phyloP scores from a whole-genome alignment of 2,113 vertebrate genomes.

The Mandrillus leucophaeus region DNA sequence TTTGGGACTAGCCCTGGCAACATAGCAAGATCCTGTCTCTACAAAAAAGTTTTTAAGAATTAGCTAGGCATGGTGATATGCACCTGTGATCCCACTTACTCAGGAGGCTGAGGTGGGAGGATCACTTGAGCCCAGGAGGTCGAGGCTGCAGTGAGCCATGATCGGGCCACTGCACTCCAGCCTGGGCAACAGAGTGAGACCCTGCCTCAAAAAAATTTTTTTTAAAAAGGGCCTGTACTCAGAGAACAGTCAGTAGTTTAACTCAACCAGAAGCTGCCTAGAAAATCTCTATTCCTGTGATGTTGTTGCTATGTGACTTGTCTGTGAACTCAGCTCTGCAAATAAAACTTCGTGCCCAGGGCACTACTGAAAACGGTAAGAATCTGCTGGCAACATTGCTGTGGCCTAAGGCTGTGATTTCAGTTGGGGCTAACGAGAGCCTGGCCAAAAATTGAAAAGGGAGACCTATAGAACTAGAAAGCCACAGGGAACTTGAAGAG shows the following conservation, averaged over 20 bases:
- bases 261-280: neutral
- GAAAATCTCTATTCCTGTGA: neutral
- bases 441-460: neutral
- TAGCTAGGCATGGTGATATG: no score
- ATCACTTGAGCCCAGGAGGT: no score
- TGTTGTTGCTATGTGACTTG: neutral
- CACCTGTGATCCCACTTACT: no score
- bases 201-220: neutral
- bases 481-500: neutral
- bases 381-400: neutral
- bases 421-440: neutral
- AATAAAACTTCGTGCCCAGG: neutral
- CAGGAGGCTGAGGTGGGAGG: no score
- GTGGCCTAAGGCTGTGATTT: neutral
- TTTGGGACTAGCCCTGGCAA: no score
- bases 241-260: neutral
- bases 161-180: no score
- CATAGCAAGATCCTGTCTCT: no score
- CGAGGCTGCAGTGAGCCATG: no score
- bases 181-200: no score
- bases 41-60: no score
- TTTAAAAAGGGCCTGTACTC: neutral
- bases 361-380: fast-evolving
- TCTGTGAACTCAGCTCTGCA: neutral
- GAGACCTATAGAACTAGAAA: neutral